Evolutionary conservation across 1,140 invertebrate species (phyloP).

Genomic region (Microplitis mediator): DNA sequence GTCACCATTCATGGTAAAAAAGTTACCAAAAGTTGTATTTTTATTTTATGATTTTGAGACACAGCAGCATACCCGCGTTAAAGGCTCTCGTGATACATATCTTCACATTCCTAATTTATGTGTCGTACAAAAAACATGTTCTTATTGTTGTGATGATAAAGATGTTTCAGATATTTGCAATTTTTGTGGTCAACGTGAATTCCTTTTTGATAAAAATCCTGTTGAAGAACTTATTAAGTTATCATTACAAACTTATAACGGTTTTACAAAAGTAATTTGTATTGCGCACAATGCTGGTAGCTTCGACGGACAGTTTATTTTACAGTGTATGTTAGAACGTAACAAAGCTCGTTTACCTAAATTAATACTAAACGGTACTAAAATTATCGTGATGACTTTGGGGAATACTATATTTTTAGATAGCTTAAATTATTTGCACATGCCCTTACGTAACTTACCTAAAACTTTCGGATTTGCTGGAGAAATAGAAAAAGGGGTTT

Average conservation of each 20-base stretch:
- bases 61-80: neutral
- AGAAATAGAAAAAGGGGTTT: slow-evolving; percentile 33
- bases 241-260: neutral
- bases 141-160: neutral
- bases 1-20: neutral
- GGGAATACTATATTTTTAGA: slow-evolving; percentile 39
- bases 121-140: too few relatives aligned
- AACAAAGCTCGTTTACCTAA: slow-evolving; percentile 19
- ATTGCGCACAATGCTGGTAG: slow-evolving; percentile 39
- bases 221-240: slow-evolving; percentile 21
- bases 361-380: slow-evolving; percentile 36
- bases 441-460: slow-evolving; percentile 36
- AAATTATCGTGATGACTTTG: slow-evolving; percentile 31
- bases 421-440: slow-evolving; percentile 42
- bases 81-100: neutral
- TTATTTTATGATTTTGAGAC: neutral
- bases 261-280: slow-evolving; percentile 20
- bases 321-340: slow-evolving; percentile 29
- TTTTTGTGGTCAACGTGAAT: slow-evolving; percentile 1
- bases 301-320: slow-evolving; percentile 41
- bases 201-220: slow-evolving; percentile 7
- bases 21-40: neutral
- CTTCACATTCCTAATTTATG: neutral
- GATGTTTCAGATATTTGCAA: neutral
- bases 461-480: slow-evolving; percentile 37